A percentile compares a stretch with the other conserved stretches of the same genome.
phyloP scores from a whole-genome alignment of 2,113 vertebrate genomes.

The Neolamprologus brichardi region DNA sequence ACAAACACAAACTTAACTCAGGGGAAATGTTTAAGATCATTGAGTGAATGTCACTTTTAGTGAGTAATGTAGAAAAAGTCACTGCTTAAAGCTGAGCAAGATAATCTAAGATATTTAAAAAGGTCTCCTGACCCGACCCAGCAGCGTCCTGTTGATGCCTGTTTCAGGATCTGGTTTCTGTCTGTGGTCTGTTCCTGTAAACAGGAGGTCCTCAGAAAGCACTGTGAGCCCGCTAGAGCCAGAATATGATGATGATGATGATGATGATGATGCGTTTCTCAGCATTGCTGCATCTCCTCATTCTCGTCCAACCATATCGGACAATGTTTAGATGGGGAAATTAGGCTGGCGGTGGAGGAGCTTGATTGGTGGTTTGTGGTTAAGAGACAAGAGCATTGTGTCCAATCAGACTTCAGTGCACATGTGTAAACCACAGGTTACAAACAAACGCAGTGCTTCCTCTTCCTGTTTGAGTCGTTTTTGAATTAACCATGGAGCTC shows the following conservation, averaged over 20 bases:
- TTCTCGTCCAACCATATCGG: neutral
- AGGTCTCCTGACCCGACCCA: neutral
- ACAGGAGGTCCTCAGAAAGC: neutral
- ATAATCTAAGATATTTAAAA: neutral
- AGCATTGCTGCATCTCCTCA: neutral
- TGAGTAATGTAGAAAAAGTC: neutral
- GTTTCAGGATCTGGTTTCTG: neutral
- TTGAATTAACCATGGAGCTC: neutral
- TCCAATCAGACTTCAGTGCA: neutral
- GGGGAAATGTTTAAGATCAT: neutral
- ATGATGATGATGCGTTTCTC: neutral
- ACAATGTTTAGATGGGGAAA: neutral
- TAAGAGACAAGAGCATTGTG: neutral
- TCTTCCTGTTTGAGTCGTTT: neutral
- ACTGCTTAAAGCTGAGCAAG: neutral
- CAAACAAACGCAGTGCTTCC: neutral
- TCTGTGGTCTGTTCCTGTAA: neutral
- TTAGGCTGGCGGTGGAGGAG: slow-evolving; percentile 5
- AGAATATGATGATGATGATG: neutral
- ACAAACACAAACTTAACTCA: neutral
- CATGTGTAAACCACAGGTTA: neutral
- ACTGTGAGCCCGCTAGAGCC: neutral
- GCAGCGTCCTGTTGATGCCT: neutral
- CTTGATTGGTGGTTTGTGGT: slow-evolving; percentile 42
- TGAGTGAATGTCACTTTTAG: neutral